Conservation (phyloP, 2,113 vertebrate genomes). For the Mionectes macconnelli region DNA sequence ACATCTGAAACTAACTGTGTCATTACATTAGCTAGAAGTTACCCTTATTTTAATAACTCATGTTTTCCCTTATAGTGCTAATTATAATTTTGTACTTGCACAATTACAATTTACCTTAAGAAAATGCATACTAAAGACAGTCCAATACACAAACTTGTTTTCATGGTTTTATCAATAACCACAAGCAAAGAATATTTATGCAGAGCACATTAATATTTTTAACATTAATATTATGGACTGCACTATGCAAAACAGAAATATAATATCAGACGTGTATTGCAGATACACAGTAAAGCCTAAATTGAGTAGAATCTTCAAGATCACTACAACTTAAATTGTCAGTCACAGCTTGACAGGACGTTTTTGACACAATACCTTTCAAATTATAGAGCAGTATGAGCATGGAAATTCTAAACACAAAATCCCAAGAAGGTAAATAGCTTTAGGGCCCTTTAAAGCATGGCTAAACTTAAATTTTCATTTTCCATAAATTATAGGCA, state of each 20-base stretch:
- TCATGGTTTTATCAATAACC: neutral
- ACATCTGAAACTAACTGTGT: conserved; percentile 11
- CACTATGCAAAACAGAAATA: neutral
- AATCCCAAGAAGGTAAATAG: neutral
- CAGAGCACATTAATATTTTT: conserved; percentile 2
- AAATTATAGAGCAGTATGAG: neutral
- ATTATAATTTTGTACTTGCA: conserved; percentile 21
- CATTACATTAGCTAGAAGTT: neutral
- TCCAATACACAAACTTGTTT: neutral
- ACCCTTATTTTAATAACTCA: neutral
- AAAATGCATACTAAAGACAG: neutral
- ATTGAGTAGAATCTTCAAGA: neutral
- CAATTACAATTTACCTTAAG: neutral
- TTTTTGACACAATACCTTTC: neutral
- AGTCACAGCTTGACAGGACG: neutral
- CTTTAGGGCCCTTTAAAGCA: neutral
- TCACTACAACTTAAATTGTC: neutral
- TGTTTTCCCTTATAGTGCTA: neutral
- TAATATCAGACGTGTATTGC: neutral
- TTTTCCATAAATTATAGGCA: neutral
- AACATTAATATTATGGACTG: neutral
- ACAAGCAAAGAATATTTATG: neutral
- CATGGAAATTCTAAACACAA: neutral
- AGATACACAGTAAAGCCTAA: neutral
- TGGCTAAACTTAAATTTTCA: neutral